Percentiles rank a stretch among this genome's conserved stretches.
phyloP scores from a whole-genome alignment of 2,888 invertebrate genomes.

The Celastrina argiolus region DNA sequence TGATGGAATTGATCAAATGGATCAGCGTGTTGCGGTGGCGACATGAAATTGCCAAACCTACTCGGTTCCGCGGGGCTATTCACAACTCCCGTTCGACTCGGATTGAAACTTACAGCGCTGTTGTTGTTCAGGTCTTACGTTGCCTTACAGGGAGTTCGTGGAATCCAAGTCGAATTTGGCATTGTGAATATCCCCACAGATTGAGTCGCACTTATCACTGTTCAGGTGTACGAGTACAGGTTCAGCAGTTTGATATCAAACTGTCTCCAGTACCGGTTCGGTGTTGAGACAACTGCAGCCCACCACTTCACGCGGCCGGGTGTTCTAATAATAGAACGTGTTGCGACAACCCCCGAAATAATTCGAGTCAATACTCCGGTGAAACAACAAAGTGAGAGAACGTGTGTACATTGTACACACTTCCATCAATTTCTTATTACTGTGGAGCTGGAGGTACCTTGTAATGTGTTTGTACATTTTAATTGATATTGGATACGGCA shows the following conservation, averaged over 20 bases:
- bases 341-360: background rate
- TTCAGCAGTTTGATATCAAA: too few relatives aligned
- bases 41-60: too few relatives aligned
- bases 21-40: too few relatives aligned
- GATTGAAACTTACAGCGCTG: background rate
- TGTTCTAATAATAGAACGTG: background rate
- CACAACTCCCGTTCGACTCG: background rate
- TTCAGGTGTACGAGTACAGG: too few relatives aligned
- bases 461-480: background rate
- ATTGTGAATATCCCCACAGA: too few relatives aligned
- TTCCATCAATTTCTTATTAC: background rate
- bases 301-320: background rate
- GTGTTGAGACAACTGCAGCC: background rate
- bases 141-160: too few relatives aligned
- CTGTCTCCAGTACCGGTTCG: background rate
- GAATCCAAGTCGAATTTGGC: too few relatives aligned
- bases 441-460: background rate
- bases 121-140: too few relatives aligned
- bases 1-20: too few relatives aligned
- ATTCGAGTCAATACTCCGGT: background rate
- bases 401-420: background rate
- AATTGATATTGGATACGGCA: too few relatives aligned
- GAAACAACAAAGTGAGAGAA: background rate
- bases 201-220: too few relatives aligned
- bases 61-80: background rate